phyloP scores from a whole-genome alignment of 2,113 vertebrate species.

The Pteronura brasiliensis region DNA sequence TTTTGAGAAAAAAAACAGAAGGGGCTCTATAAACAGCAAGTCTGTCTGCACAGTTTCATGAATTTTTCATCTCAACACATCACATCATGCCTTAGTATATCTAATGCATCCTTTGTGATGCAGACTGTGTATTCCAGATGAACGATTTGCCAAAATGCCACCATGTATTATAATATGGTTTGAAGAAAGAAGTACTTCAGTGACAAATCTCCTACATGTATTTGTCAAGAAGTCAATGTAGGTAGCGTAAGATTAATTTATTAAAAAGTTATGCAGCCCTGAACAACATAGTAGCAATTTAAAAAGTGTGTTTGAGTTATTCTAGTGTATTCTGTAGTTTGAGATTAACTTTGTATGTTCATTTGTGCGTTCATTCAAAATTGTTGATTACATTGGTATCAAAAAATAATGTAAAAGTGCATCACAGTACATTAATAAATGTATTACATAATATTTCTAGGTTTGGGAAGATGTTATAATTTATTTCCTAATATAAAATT shows the following conservation, averaged over 20 bases:
- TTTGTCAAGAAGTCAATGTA: background rate
- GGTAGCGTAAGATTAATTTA: background rate
- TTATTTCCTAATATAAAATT: background rate
- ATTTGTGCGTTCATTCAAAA: background rate
- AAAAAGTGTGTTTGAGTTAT: background rate
- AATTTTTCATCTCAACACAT: background rate
- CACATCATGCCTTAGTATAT: background rate
- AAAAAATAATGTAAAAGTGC: background rate
- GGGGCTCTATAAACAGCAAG: background rate
- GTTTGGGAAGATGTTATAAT: background rate
- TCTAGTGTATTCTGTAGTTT: background rate
- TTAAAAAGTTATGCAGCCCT: background rate
- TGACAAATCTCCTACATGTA: background rate
- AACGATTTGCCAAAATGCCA: background rate
- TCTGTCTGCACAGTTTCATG: background rate
- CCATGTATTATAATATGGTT: background rate
- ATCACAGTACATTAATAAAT: background rate
- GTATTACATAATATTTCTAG: background rate
- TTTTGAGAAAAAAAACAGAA: background rate
- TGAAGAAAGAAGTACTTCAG: background rate
- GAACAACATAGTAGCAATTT: background rate
- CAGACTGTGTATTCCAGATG: background rate
- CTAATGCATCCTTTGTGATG: background rate
- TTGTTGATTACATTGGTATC: background rate
- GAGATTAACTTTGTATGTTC: background rate